These are phyloP conservation scores for Nasonovia ribisnigri DNA, from an alignment of 2,888 invertebrate genomes.

Conservation along the genomic window DNA sequence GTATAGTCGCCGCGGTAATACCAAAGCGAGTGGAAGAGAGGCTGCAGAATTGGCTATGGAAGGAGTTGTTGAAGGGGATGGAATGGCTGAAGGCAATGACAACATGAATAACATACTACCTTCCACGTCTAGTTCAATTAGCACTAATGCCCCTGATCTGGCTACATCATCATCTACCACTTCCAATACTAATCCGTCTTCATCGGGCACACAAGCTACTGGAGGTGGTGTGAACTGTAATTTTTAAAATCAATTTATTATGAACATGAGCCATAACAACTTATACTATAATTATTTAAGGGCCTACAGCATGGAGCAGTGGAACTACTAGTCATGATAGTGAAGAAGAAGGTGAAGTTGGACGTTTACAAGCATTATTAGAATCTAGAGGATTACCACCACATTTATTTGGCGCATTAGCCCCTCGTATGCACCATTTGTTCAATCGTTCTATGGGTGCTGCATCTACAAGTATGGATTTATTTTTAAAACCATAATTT, in stretches of 20 bases:
- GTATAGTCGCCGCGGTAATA: conserved; percentile 60
- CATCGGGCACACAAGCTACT: conserved; percentile 56
- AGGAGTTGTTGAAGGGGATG: conserved; percentile 58
- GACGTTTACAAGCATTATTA: conserved; percentile 91
- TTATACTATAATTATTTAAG: conserved; percentile 14
- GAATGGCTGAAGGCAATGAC: conserved; percentile 56
- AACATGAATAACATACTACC: conserved; percentile 49
- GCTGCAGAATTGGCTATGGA: conserved; percentile 51
- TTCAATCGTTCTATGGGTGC: conserved; percentile 94
- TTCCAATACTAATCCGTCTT: conserved; percentile 54
- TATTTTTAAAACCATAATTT: neutral
- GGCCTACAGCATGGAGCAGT: conserved; percentile 51
- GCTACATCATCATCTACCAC: conserved; percentile 50
- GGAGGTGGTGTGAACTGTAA: conserved; percentile 43
- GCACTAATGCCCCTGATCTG: conserved; percentile 45
- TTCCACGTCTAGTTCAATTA: conserved; percentile 57
- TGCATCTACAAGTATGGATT: conserved; percentile 58
- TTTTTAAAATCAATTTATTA: neutral
- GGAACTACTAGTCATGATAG: conserved; percentile 70
- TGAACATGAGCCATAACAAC: neutral
- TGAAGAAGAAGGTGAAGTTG: conserved; percentile 95
- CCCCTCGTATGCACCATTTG: conserved; percentile 96
- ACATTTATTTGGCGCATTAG: conserved; percentile 94
- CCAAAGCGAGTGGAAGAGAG: conserved; percentile 60
- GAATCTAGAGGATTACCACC: conserved; percentile 97